Evolutionary conservation across 2,113 vertebrate genomes (phyloP).

Genomic region (Atlantisia rogersi): DNA sequence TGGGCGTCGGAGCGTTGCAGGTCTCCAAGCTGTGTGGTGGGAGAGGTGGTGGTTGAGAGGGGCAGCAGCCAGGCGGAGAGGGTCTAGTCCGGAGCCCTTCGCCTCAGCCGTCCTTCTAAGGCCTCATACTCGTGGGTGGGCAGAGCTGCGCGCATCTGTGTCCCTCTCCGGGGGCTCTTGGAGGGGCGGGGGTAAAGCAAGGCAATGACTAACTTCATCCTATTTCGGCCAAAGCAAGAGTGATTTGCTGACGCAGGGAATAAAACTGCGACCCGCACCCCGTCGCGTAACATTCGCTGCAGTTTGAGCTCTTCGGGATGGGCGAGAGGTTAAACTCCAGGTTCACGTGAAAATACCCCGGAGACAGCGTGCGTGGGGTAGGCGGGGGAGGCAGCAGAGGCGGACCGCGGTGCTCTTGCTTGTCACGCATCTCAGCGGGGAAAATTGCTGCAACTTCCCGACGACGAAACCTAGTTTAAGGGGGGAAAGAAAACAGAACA

Average conservation of each 20-base stretch:
- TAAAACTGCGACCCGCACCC: background rate
- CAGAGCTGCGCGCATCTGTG: background rate
- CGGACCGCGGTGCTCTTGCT: background rate
- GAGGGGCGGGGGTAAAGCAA: background rate
- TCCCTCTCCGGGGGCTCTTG: background rate
- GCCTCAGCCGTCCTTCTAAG: background rate
- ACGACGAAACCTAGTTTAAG: background rate
- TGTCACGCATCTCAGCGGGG: background rate
- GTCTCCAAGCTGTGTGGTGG: no score
- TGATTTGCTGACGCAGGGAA: background rate
- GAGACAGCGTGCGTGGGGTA: background rate
- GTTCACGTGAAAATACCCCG: background rate
- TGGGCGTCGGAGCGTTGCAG: background rate
- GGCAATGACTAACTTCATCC: background rate
- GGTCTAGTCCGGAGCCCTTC: background rate
- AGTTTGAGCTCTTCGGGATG: background rate
- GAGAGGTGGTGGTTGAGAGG: background rate
- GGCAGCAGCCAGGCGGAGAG: background rate
- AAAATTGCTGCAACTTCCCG: background rate
- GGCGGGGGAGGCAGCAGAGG: background rate
- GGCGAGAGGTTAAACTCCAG: background rate
- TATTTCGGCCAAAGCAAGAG: background rate
- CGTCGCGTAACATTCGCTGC: background rate
- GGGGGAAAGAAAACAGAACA: background rate
- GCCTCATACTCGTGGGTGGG: background rate